Evolutionary conservation across 2,113 vertebrate species (phyloP).

Genomic region (Spea bombifrons): DNA sequence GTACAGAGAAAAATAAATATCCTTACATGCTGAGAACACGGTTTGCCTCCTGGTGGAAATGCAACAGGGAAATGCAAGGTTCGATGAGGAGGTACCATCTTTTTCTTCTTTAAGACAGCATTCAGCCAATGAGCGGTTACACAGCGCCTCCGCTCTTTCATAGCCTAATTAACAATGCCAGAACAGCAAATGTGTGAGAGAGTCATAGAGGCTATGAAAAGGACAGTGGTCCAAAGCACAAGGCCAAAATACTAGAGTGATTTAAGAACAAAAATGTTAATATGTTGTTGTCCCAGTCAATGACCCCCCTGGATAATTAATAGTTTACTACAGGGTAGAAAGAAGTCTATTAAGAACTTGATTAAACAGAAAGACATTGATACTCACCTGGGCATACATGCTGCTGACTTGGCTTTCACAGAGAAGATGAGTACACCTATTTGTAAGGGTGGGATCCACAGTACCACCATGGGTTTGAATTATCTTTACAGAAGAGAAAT

Average conservation of each 20-base stretch:
- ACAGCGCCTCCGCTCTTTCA: slow-evolving; percentile 90
- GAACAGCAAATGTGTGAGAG: too few relatives aligned
- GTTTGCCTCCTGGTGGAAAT: slow-evolving; percentile 91
- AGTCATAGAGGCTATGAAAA: too few relatives aligned
- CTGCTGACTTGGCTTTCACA: slow-evolving; percentile 97
- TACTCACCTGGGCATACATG: slow-evolving; percentile 88
- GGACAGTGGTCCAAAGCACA: too few relatives aligned
- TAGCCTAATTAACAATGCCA: slow-evolving; percentile 63
- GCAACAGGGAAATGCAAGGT: slow-evolving; percentile 91
- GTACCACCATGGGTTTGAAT: slow-evolving; percentile 89
- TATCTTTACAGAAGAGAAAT: slow-evolving; percentile 66
- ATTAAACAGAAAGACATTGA: neutral
- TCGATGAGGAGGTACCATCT: slow-evolving; percentile 88
- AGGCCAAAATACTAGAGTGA: too few relatives aligned
- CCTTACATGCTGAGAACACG: slow-evolving; percentile 91
- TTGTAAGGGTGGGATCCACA: slow-evolving; percentile 82
- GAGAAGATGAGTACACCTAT: slow-evolving; percentile 89
- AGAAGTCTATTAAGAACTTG: too few relatives aligned
- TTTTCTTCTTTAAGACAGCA: slow-evolving; percentile 84
- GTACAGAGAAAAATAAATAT: neutral
- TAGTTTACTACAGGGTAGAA: too few relatives aligned
- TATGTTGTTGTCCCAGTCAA: too few relatives aligned
- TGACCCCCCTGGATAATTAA: too few relatives aligned
- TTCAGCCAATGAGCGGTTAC: slow-evolving; percentile 95
- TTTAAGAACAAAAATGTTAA: too few relatives aligned